Conservation (phyloP, 2,797 vertebrate species). For the Falco rusticolus region DNA sequence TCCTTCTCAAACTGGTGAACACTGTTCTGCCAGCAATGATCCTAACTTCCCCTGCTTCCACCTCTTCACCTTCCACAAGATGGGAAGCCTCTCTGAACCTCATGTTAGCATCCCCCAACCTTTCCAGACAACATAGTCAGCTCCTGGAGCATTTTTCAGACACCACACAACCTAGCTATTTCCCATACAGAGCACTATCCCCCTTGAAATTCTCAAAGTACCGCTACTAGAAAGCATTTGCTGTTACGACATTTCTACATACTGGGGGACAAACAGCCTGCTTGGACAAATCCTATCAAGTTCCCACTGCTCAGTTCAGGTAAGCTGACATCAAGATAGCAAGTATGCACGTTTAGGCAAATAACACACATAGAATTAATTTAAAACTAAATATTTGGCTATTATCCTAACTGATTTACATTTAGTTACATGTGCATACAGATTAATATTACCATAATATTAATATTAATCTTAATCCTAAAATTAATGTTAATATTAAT, state of each 20-base stretch:
- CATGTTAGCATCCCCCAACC: not conserved
- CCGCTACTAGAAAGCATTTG: not conserved
- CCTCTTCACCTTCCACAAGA: not conserved
- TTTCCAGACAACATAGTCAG: not conserved
- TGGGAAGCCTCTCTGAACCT: not conserved
- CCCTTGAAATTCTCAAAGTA: not conserved
- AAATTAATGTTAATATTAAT: not conserved
- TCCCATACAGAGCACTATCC: not conserved
- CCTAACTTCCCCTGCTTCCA: not conserved
- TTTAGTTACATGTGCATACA: not conserved
- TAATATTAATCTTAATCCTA: not conserved
- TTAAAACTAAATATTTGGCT: not conserved
- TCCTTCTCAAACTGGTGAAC: not conserved
- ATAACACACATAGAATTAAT: not conserved
- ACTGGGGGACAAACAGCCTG: accelerated
- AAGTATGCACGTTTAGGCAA: not conserved
- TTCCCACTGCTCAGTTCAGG: not conserved
- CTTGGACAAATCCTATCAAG: not conserved
- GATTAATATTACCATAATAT: not conserved
- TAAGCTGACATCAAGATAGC: not conserved
- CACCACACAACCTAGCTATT: not conserved
- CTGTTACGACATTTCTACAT: not conserved
- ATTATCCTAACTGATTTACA: not conserved
- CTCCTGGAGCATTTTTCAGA: not conserved
- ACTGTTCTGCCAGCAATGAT: not conserved